These are phyloP conservation scores for Rhinella marina DNA, from an alignment of 2,797 vertebrate genomes.

Conservation along the genomic window DNA sequence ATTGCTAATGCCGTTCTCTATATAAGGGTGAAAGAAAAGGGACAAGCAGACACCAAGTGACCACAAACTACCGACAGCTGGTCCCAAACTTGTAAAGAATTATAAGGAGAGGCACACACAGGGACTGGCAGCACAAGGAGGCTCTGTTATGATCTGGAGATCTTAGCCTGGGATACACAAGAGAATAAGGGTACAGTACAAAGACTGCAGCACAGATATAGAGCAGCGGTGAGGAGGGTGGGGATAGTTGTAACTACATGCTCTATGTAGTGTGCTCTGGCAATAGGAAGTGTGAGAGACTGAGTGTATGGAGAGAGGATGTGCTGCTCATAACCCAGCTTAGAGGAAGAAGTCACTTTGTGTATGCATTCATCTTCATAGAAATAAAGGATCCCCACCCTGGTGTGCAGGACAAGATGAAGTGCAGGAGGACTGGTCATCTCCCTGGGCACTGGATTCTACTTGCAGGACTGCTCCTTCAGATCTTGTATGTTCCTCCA, in stretches of 20 bases:
- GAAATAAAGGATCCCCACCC: conserved; percentile 16
- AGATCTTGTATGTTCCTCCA: not conserved
- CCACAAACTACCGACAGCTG: conserved; percentile 22
- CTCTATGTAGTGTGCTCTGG: not conserved
- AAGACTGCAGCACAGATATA: not conserved
- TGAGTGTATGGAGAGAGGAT: not conserved
- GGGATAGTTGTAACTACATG: not conserved
- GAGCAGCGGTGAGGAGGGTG: not conserved
- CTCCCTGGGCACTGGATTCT: conserved; percentile 53
- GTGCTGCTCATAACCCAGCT: conserved; percentile 14
- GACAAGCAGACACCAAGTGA: conserved; percentile 18
- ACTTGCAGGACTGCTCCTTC: not conserved
- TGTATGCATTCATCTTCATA: conserved; percentile 17
- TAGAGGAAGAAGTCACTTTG: not conserved
- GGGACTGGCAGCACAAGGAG: not conserved
- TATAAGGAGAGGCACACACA: not conserved
- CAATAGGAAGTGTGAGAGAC: not conserved
- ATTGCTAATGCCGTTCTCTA: conserved; percentile 40
- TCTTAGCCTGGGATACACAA: conserved; percentile 10
- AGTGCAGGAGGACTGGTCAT: not conserved
- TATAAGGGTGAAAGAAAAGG: conserved; percentile 51
- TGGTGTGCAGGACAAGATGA: conserved; percentile 39
- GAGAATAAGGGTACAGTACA: conserved; percentile 3
- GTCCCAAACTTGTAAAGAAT: conserved; percentile 33
- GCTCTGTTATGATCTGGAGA: conserved; percentile 30